These are phyloP conservation scores for Sphinx pinastri DNA, from an alignment of 2,888 invertebrate genomes.

Conservation along the genomic window DNA sequence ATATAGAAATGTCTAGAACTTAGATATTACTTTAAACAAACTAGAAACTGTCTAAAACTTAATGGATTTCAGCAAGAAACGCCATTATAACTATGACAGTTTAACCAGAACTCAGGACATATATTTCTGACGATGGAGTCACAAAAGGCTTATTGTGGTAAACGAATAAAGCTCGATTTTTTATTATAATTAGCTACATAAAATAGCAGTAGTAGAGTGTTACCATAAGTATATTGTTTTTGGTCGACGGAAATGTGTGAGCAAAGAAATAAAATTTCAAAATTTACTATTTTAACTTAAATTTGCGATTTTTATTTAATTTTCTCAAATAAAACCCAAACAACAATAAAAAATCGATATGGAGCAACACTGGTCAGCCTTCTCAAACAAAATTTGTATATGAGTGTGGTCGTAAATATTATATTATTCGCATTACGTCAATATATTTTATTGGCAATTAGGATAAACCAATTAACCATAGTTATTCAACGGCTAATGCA, in stretches of 20 bases:
- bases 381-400: slow-evolving; percentile 33
- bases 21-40: slow-evolving; percentile 4
- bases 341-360: too few relatives aligned
- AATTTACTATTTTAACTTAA: too few relatives aligned
- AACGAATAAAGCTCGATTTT: too few relatives aligned
- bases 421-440: slow-evolving; percentile 33
- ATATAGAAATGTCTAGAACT: not conserved
- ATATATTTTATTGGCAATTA: slow-evolving; percentile 42
- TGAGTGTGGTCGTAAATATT: slow-evolving; percentile 34
- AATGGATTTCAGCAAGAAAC: not conserved
- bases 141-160: not conserved
- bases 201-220: too few relatives aligned
- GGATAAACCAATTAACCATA: slow-evolving; percentile 32
- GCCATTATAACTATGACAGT: slow-evolving; percentile 13
- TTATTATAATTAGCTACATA: not conserved
- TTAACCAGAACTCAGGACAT: not conserved
- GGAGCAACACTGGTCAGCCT: too few relatives aligned
- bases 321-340: not conserved
- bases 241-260: too few relatives aligned
- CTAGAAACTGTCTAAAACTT: slow-evolving; percentile 5
- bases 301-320: too few relatives aligned
- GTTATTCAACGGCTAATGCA: not conserved
- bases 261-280: too few relatives aligned
- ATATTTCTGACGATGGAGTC: not conserved
- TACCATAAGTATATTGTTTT: too few relatives aligned